Conservation (phyloP, 2,797 vertebrate genomes). For the Staurois parvus region DNA sequence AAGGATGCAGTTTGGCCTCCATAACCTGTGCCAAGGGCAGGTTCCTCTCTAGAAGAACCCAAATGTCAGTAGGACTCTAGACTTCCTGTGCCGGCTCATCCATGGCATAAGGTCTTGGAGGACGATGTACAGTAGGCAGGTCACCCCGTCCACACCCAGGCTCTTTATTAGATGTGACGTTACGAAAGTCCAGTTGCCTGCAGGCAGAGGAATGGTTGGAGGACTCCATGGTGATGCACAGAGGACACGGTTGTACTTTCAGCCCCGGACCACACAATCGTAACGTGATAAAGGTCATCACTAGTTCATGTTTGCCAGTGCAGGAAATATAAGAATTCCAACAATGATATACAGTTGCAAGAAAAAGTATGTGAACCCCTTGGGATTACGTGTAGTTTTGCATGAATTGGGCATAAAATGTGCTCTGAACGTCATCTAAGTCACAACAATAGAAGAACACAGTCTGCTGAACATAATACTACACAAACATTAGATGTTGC, state of each 20-base stretch:
- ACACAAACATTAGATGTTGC: too few species aligned
- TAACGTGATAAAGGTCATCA: not conserved
- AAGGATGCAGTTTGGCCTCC: constrained; percentile 1
- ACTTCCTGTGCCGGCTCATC: not conserved
- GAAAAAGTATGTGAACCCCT: too few species aligned
- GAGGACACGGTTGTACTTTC: not conserved
- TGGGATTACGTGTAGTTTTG: too few species aligned
- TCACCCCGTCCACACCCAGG: constrained; percentile 13
- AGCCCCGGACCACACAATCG: not conserved
- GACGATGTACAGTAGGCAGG: not conserved
- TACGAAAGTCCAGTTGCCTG: not conserved
- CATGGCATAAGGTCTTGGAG: not conserved
- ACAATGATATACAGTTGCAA: too few species aligned
- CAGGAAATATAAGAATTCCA: too few species aligned
- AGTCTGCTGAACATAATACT: too few species aligned
- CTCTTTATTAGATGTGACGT: constrained; percentile 29
- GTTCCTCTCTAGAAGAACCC: not conserved
- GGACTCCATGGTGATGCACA: constrained; percentile 2
- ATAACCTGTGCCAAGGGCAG: not conserved
- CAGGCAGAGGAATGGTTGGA: not conserved
- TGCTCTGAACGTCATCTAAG: too few species aligned
- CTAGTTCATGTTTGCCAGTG: too few species aligned
- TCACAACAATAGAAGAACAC: too few species aligned
- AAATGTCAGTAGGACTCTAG: not conserved
- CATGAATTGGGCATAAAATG: too few species aligned